Conservation (phyloP, 1,140 invertebrate species). For the Lineus longissimus region DNA sequence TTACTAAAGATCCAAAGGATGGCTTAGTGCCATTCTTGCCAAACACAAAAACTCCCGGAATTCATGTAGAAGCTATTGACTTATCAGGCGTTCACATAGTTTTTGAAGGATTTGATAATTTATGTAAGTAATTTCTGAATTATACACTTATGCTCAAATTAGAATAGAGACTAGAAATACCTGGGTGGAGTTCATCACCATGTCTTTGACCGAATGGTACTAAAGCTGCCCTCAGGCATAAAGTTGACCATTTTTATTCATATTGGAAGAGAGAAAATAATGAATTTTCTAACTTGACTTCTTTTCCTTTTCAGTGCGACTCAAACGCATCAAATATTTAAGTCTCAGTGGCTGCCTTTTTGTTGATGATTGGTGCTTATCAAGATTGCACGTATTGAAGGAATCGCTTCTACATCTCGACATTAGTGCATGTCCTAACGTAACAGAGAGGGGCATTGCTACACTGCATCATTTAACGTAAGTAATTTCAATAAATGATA, state of each 20-base stretch:
- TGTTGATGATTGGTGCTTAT: conserved; percentile 76
- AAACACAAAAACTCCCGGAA: conserved; percentile 54
- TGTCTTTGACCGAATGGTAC: too few relatives aligned
- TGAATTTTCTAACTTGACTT: too few relatives aligned
- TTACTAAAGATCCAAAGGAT: conserved; percentile 30
- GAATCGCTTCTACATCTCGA: conserved; percentile 68
- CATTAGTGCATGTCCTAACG: conserved; percentile 64
- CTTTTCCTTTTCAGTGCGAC: conserved; percentile 45
- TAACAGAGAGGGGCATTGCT: conserved; percentile 65
- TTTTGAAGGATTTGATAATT: conserved; percentile 70
- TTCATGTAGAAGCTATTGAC: conserved; percentile 67
- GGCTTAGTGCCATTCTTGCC: conserved; percentile 59
- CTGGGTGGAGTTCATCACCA: too few relatives aligned
- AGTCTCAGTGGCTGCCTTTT: conserved; percentile 62
- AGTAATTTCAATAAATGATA: too few relatives aligned
- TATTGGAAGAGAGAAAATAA: too few relatives aligned
- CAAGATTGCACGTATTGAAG: conserved; percentile 62
- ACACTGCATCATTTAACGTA: conserved; percentile 62
- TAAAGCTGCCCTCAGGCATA: too few relatives aligned
- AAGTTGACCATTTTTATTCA: too few relatives aligned
- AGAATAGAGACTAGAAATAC: too few relatives aligned
- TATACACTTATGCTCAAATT: conserved; percentile 12
- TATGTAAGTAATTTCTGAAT: conserved; percentile 49
- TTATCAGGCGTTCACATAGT: conserved; percentile 60
- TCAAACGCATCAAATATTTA: conserved; percentile 63